Conservation (phyloP, 2,888 invertebrate genomes). For the Malthinus seriepunctatus region DNA sequence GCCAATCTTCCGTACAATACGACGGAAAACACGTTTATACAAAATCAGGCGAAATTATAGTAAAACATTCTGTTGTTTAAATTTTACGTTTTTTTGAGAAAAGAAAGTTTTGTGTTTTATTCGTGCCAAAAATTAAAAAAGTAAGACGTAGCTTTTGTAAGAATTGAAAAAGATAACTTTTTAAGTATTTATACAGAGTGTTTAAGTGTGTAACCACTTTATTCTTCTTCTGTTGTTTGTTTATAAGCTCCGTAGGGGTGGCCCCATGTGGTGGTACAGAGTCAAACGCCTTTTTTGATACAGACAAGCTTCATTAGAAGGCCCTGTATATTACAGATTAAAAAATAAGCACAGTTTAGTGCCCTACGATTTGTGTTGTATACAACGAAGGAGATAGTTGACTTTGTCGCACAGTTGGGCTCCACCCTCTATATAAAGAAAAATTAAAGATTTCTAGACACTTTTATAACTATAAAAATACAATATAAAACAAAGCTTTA, state of each 20-base stretch:
- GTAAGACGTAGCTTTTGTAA: too few relatives aligned
- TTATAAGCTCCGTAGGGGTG: too few relatives aligned
- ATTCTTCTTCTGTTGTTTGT: too few relatives aligned
- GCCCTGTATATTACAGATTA: too few relatives aligned
- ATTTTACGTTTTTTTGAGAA: too few relatives aligned
- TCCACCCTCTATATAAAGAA: not conserved
- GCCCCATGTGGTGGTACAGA: too few relatives aligned
- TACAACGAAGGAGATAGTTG: not conserved
- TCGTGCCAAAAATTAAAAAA: not conserved
- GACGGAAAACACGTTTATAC: conserved; percentile 82
- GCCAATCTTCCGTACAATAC: conserved; percentile 79
- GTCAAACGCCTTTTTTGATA: too few relatives aligned
- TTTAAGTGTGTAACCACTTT: not conserved
- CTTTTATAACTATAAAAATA: conserved; percentile 23
- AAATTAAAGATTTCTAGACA: conserved; percentile 1
- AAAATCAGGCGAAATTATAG: conserved; percentile 81
- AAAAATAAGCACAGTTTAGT: too few relatives aligned
- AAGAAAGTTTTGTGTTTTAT: not conserved
- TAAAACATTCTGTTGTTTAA: conserved; percentile 88
- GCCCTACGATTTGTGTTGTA: too few relatives aligned
- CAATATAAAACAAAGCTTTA: conserved; percentile 21
- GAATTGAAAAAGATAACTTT: not conserved
- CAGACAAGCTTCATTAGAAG: too few relatives aligned
- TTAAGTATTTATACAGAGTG: not conserved
- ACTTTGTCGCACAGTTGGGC: not conserved